Evolutionary conservation across 2,113 vertebrate species (phyloP).

Genomic region (Nicator chloris): DNA sequence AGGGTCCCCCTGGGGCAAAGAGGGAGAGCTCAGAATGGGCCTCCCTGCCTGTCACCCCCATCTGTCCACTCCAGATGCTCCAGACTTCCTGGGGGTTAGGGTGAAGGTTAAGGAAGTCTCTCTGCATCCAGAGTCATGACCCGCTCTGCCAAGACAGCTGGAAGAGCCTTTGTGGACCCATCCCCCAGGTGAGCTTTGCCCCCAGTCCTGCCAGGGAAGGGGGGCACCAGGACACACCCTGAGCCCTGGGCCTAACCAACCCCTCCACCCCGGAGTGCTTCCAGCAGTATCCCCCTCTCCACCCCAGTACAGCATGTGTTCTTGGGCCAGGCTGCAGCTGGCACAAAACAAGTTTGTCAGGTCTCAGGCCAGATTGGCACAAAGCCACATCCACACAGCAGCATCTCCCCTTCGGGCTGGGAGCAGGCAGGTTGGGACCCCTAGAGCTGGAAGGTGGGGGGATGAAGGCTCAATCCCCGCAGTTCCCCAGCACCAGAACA

Average conservation of each 20-base stretch:
- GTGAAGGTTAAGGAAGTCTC: not conserved
- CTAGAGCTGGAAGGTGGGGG: not conserved
- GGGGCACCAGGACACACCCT: accelerated
- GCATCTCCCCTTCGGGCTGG: not conserved
- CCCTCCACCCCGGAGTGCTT: not conserved
- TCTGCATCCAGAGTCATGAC: not conserved
- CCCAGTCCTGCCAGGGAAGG: not conserved
- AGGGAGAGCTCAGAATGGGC: not conserved
- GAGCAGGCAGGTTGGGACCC: not conserved
- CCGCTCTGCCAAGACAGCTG: not conserved
- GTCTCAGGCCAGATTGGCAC: not conserved
- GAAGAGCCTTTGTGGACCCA: not conserved
- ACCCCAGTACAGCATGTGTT: accelerated
- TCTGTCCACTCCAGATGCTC: not conserved
- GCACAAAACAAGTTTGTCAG: not conserved
- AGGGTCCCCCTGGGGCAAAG: not conserved
- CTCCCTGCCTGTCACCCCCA: not conserved
- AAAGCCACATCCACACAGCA: not conserved
- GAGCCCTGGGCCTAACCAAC: accelerated
- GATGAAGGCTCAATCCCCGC: accelerated
- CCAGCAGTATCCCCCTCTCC: not conserved
- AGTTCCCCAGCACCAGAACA: not conserved
- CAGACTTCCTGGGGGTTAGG: not conserved
- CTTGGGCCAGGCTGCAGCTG: not conserved
- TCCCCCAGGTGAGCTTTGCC: not conserved